Evolutionary conservation across 2,888 invertebrate genomes (phyloP).

Genomic region (Diogma glabrata): DNA sequence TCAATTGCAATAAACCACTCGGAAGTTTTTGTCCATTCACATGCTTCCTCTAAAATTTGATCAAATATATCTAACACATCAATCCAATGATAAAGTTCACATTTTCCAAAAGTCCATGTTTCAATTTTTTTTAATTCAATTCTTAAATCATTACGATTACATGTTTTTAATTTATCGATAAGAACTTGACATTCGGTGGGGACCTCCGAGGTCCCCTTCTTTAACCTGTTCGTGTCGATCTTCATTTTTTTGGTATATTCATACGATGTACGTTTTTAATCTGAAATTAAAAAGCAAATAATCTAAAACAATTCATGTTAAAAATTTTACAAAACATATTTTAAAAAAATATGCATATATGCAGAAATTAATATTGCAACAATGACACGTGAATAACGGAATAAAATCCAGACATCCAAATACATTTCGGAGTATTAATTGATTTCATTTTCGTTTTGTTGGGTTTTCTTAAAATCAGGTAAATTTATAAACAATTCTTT

Average conservation of each 20-base stretch:
- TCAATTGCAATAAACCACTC: conserved; percentile 52
- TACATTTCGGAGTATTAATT: too few relatives aligned
- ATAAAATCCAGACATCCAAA: too few relatives aligned
- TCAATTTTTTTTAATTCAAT: conserved; percentile 59
- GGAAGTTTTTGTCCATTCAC: conserved; percentile 29
- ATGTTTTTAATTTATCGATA: conserved; percentile 58
- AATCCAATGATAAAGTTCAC: conserved; percentile 78
- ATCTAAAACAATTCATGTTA: too few relatives aligned
- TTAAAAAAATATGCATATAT: too few relatives aligned
- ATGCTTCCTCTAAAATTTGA: conserved; percentile 62
- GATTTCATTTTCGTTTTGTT: too few relatives aligned
- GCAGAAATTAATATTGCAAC: too few relatives aligned
- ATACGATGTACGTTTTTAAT: too few relatives aligned
- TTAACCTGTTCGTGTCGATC: conserved; percentile 67
- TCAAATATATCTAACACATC: conserved; percentile 68
- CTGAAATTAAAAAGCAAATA: too few relatives aligned
- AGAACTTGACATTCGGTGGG: conserved; percentile 64
- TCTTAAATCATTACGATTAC: conserved; percentile 51
- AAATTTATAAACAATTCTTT: too few relatives aligned
- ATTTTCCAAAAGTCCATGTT: conserved; percentile 77
- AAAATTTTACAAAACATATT: too few relatives aligned
- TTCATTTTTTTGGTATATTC: conserved; percentile 63
- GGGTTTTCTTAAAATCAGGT: too few relatives aligned
- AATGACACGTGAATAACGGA: too few relatives aligned
- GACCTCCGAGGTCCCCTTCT: conserved; percentile 74